Conservation (phyloP, 2,113 vertebrate genomes). For the Dermatemys mawii region DNA sequence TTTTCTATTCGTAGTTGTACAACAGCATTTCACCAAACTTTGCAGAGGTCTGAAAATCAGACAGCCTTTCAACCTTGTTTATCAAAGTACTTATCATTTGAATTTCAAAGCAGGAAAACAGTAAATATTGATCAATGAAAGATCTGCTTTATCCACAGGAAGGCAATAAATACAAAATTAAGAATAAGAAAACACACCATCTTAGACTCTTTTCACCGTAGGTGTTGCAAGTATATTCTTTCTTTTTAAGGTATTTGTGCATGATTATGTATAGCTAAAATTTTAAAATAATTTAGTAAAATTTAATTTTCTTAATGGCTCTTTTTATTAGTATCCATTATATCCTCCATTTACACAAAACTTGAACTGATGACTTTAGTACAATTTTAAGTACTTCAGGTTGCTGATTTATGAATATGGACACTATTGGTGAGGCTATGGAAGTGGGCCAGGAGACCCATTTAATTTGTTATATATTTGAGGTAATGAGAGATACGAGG, state of each 20-base stretch:
- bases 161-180: background rate
- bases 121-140: background rate
- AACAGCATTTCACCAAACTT: background rate
- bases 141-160: background rate
- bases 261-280: too few species aligned
- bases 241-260: background rate
- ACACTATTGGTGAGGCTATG: too few species aligned
- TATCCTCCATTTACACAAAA: background rate
- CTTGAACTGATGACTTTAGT: background rate
- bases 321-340: background rate
- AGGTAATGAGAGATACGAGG: background rate
- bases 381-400: background rate
- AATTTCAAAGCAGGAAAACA: background rate
- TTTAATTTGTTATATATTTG: background rate
- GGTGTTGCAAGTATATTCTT: background rate
- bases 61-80: background rate
- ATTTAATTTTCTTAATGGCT: background rate
- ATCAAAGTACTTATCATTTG: background rate
- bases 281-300: too few species aligned
- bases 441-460: background rate
- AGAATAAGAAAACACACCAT: background rate
- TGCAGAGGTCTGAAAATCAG: background rate
- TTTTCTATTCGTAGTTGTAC: background rate
- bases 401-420: background rate
- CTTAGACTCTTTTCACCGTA: background rate